Evolutionary conservation across 1,140 invertebrate species (phyloP).

Genomic region (Diabrotica virgifera): DNA sequence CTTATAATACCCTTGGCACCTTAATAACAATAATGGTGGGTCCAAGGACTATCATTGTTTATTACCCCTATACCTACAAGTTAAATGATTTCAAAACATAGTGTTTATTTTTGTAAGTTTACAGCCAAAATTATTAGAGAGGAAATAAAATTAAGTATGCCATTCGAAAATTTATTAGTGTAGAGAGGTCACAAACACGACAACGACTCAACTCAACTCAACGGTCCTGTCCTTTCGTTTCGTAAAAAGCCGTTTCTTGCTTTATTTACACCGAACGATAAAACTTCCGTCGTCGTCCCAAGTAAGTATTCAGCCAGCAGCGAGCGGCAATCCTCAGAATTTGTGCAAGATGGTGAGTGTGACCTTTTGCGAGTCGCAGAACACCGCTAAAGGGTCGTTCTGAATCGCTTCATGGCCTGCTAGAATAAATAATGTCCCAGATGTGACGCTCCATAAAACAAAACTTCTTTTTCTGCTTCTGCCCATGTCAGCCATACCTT

Average conservation of each 20-base stretch:
- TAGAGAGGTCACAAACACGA: neutral
- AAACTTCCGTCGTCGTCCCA: neutral
- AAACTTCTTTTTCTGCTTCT: conserved; percentile 14
- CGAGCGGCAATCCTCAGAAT: conserved; percentile 1
- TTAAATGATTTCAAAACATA: too few relatives aligned
- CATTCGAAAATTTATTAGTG: neutral
- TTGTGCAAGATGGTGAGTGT: neutral
- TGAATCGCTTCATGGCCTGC: conserved; percentile 12
- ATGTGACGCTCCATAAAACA: conserved; percentile 15
- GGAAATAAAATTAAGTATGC: neutral
- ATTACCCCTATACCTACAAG: too few relatives aligned
- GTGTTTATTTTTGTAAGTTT: too few relatives aligned
- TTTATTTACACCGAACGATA: neutral
- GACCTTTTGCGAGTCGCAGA: neutral
- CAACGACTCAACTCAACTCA: neutral
- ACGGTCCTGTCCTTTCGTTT: neutral
- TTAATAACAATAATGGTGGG: too few relatives aligned
- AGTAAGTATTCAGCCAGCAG: conserved; percentile 2
- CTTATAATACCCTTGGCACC: too few relatives aligned
- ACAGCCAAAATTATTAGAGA: neutral
- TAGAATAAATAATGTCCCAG: conserved; percentile 15
- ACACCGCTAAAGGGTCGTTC: conserved; percentile 11
- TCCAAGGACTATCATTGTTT: too few relatives aligned
- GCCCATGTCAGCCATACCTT: conserved; percentile 14
- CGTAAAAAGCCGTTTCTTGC: neutral